Percentiles rank a stretch among this genome's conserved stretches.
These are phyloP conservation scores for Strix aluco DNA, from an alignment of 2,113 vertebrate species.

Conservation along the genomic window DNA sequence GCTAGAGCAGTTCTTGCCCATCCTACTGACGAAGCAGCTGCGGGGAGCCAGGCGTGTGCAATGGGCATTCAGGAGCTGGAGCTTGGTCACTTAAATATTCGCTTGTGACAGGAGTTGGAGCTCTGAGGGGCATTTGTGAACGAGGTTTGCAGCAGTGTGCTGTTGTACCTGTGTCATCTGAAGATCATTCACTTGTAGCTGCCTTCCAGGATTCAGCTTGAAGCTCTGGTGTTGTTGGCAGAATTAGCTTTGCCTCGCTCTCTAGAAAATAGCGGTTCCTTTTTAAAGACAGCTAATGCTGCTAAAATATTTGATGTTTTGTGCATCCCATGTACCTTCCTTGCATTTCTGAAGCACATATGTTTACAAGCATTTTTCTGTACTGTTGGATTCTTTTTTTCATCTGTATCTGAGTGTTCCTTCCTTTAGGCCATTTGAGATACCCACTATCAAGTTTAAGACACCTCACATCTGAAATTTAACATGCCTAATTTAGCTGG, in stretches of 20 bases:
- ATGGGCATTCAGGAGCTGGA: not conserved
- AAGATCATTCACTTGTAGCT: not conserved
- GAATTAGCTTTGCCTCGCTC: not conserved
- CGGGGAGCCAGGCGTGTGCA: fast-evolving
- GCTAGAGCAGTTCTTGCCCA: not conserved
- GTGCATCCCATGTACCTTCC: not conserved
- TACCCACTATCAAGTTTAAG: not conserved
- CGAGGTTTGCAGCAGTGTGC: not conserved
- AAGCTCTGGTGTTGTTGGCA: not conserved
- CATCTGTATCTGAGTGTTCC: not conserved
- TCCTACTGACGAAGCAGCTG: not conserved
- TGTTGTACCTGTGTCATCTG: not conserved
- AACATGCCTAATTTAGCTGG: not conserved
- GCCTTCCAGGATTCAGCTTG: not conserved
- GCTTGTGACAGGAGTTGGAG: not conserved
- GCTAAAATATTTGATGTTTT: not conserved
- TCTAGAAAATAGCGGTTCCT: not conserved
- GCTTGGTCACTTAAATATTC: not conserved
- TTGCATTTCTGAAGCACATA: fast-evolving
- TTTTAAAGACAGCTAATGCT: not conserved
- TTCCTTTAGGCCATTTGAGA: not conserved
- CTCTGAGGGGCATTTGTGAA: not conserved
- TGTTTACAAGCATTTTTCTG: not conserved
- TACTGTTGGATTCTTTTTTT: not conserved
- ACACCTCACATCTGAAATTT: not conserved